Percentiles rank a stretch among this genome's conserved stretches.
phyloP scores from a whole-genome alignment of 2,888 invertebrate genomes.

The Melieria picta region DNA sequence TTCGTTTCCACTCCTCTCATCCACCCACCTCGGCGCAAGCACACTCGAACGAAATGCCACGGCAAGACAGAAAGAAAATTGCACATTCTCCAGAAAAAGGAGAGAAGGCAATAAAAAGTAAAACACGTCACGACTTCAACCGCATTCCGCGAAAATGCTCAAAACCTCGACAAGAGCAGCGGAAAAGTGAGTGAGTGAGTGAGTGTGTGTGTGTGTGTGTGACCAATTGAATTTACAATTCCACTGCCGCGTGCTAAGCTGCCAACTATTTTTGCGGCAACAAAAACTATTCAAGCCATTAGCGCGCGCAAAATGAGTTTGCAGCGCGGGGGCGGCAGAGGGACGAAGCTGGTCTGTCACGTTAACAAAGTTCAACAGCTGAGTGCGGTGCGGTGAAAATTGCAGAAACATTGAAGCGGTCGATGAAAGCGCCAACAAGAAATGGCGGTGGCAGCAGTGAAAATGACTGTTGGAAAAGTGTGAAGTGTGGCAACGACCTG shows the following conservation, averaged over 20 bases:
- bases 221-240: conserved; percentile 15
- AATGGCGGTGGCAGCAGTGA: too few species aligned
- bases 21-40: too few species aligned
- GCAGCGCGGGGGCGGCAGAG: neutral
- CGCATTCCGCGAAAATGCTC: conserved; percentile 28
- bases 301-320: neutral
- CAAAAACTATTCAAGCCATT: conserved; percentile 16
- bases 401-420: too few species aligned
- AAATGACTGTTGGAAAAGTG: neutral
- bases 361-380: neutral
- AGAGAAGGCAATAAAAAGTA: conserved; percentile 23
- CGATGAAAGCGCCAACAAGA: too few species aligned
- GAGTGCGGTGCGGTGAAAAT: too few species aligned
- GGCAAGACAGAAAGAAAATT: neutral
- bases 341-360: neutral
- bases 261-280: neutral
- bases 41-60: too few species aligned
- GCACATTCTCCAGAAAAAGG: conserved; percentile 17
- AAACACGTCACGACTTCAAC: conserved; percentile 43
- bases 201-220: neutral
- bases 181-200: too few species aligned
- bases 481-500: conserved; percentile 13
- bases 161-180: neutral
- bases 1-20: too few species aligned
- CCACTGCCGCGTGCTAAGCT: neutral